phyloP scores from a whole-genome alignment of 30 jellyfish, hydroid and myxozoan genomes.

The Aurelia aurita complex sp. Pacific region DNA sequence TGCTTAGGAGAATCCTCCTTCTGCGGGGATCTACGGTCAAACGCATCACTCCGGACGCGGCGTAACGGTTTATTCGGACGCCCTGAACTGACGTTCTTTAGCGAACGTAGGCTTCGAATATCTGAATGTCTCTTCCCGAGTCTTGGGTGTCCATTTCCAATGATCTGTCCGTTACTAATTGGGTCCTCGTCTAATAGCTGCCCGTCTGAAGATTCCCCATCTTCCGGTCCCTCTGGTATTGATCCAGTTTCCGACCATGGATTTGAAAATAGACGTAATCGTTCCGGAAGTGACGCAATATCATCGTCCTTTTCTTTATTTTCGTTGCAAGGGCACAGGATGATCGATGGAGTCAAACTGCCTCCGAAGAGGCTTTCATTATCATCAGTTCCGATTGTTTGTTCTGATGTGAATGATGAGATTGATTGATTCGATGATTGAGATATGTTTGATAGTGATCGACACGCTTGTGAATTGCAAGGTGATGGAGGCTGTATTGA shows the following conservation, averaged over 20 bases:
- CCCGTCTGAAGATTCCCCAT: neutral
- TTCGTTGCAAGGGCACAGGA: constrained; percentile 27
- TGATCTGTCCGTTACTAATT: neutral
- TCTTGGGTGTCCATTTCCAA: constrained; percentile 32
- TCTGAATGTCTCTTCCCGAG: constrained; percentile 26
- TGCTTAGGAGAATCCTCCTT: neutral
- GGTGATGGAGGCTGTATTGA: neutral
- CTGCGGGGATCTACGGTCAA: constrained; percentile 28
- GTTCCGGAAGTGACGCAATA: constrained; percentile 32
- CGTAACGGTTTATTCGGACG: constrained; percentile 47
- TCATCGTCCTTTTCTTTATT: constrained; percentile 15
- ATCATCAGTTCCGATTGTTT: constrained; percentile 34
- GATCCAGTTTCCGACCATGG: constrained; percentile 7
- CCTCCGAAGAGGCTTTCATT: constrained; percentile 50
- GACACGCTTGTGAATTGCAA: neutral
- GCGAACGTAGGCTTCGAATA: constrained; percentile 43
- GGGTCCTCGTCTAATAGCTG: neutral
- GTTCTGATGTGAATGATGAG: constrained; percentile 43
- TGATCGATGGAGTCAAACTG: constrained; percentile 34
- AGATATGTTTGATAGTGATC: constrained; percentile 34
- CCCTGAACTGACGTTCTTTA: constrained; percentile 23
- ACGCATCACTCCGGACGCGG: constrained; percentile 59
- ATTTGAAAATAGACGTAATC: constrained; percentile 20
- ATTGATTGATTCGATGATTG: constrained; percentile 42
- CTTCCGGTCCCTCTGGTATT: neutral